Base-by-base conservation (phyloP, 2,797 vertebrate genomes). In the Malacoctenus gilli region DNA sequence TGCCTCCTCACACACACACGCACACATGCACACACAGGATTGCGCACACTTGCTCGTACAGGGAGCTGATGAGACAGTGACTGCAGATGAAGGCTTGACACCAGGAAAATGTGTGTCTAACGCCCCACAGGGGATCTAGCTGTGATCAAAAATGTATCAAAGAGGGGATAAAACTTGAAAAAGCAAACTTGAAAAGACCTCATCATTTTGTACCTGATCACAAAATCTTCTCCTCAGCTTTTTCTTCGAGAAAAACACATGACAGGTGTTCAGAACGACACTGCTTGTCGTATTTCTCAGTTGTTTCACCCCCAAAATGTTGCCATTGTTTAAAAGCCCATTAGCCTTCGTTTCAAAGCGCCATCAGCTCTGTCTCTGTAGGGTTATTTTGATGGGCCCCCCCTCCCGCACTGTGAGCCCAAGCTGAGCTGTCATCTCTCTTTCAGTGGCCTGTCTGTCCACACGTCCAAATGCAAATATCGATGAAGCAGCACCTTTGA, bases 61-160 rank as follows among this genome's bases (percentile, higher is more conserved):
- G 31, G 36, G 50, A 56, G 60, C 22, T 59, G 66, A 79, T 60
- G 63, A 80, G 78, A 65, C 56, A 31, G 49, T 38, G 67, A 60
- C 41, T 67, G 51, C 39, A 83, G 81, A 88, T 84, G 76, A 83
- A 80, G 71, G 78, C 59, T 70, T 71, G 74, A 84, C 74, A 83
- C 73, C 58, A 19, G 61, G 61, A 60, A 80, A 80, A 65, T 71
- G 74, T 86, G 83, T 77, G 73, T 59, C 77, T 79, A 77, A 76
- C 52, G 31, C 70, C 72, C 73, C 56, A 21, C 68, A 22, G 74
- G 80, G 84, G 66, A 71, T 55, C 48, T 28, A 50, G 54, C 79
- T 90, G 71, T 89, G 83, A 92, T 91, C 40, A 89, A 91, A 88
- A 81, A 87, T 89, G 30, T 75, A 88, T 90, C 85, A 89, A 86